These are phyloP conservation scores for Garrulus glandarius DNA, from an alignment of 2,797 vertebrate genomes.

Conservation along the genomic window DNA sequence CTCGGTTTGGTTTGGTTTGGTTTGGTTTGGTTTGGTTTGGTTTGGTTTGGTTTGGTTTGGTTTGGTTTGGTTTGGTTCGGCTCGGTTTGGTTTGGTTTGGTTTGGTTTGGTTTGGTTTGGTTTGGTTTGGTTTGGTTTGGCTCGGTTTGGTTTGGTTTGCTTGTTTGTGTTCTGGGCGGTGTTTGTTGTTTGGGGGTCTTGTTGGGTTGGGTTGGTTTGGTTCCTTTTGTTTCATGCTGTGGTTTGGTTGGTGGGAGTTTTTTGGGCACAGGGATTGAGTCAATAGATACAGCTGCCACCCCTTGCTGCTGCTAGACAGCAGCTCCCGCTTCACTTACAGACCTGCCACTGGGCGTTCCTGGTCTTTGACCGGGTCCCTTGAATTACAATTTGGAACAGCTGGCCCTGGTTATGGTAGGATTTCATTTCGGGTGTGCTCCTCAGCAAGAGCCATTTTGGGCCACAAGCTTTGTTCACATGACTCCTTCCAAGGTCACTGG, in stretches of 20 bases:
- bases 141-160: rapidly evolving
- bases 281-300: rapidly evolving
- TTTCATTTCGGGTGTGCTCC: background rate
- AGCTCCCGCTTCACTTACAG: rapidly evolving
- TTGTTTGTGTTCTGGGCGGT: rapidly evolving
- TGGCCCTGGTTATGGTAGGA: background rate
- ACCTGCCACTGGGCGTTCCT: too few relatives aligned
- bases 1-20: rapidly evolving
- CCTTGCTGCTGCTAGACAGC: background rate
- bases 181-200: too few relatives aligned
- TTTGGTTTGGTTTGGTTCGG: rapidly evolving
- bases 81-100: too few relatives aligned
- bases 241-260: background rate
- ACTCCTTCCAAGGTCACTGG: background rate
- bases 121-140: too few relatives aligned
- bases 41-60: rapidly evolving
- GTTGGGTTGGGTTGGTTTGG: background rate
- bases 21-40: rapidly evolving
- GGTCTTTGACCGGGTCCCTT: too few relatives aligned
- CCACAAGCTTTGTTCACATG: background rate
- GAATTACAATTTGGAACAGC: background rate
- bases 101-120: too few relatives aligned
- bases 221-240: background rate
- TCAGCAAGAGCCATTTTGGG: background rate
- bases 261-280: rapidly evolving